Percentiles rank a stretch among this genome's conserved stretches.
Evolutionary conservation across 2,797 vertebrate genomes (phyloP).

Genomic region (Cyprinodon diabolis): DNA sequence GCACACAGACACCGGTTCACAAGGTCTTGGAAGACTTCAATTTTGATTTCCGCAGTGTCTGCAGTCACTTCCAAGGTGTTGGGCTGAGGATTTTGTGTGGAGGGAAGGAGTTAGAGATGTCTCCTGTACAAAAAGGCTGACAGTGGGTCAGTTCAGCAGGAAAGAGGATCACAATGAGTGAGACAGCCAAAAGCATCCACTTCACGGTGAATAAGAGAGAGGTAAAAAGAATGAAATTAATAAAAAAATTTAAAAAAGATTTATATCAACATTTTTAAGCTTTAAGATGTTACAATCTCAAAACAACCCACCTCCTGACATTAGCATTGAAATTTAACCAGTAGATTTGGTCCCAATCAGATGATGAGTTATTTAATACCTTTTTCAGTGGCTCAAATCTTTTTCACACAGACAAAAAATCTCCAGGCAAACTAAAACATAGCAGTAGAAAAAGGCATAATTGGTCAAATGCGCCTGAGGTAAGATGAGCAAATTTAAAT

Average conservation of each 20-base stretch:
- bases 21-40: constrained; percentile 75
- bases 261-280: background rate
- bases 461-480: too few relatives aligned
- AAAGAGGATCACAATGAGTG: constrained; percentile 14
- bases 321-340: background rate
- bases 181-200: constrained; percentile 19
- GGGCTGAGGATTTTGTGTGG: constrained; percentile 49
- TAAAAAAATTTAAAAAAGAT: background rate
- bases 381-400: too few relatives aligned
- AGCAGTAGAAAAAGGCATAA: too few relatives aligned
- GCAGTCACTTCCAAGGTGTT: constrained; percentile 58
- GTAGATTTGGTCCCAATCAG: too few relatives aligned
- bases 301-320: background rate
- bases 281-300: too few relatives aligned
- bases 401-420: too few relatives aligned
- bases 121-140: constrained; percentile 48
- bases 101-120: constrained; percentile 51
- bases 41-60: constrained; percentile 69
- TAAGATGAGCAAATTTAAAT: too few relatives aligned
- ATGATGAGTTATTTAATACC: too few relatives aligned
- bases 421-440: too few relatives aligned
- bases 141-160: constrained; percentile 34
- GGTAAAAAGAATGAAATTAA: background rate
- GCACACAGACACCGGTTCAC: constrained; percentile 65
- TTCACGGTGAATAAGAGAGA: constrained; percentile 6